Evolutionary conservation across 2,888 invertebrate species (phyloP).

Genomic region (Drosophila atripex): DNA sequence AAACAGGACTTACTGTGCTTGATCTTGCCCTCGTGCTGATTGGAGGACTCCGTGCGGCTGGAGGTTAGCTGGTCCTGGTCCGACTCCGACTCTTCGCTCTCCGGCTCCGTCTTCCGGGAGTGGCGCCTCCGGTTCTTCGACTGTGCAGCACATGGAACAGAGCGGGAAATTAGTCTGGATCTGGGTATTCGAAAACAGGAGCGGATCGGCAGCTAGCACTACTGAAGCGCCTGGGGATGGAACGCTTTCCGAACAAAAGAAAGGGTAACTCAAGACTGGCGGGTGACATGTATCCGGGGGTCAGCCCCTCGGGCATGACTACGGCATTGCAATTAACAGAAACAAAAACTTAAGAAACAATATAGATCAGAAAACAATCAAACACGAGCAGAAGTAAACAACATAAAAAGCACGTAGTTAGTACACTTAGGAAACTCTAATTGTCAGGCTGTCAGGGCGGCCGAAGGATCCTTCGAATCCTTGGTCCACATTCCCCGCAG

Average conservation of each 20-base stretch:
- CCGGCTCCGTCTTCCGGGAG: constrained; percentile 87
- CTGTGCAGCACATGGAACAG: constrained; percentile 56
- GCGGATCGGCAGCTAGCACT: constrained; percentile 58
- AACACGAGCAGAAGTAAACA: constrained; percentile 46
- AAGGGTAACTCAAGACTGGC: constrained; percentile 50
- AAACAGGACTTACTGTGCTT: constrained; percentile 88
- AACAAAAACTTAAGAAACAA: constrained; percentile 45
- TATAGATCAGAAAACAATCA: not conserved
- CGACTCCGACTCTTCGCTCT: constrained; percentile 90
- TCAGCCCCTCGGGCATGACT: constrained; percentile 41
- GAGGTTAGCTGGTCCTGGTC: constrained; percentile 90
- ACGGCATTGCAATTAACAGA: constrained; percentile 71
- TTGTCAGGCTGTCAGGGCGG: constrained; percentile 37
- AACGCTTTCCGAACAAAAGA: constrained; percentile 54
- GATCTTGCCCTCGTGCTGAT: constrained; percentile 89
- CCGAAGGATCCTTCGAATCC: constrained; percentile 5
- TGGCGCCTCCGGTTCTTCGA: constrained; percentile 86
- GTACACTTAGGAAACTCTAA: constrained; percentile 64
- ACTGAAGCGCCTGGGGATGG: constrained; percentile 63
- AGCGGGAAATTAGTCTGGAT: constrained; percentile 47
- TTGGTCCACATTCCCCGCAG: constrained; percentile 5
- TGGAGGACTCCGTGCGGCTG: constrained; percentile 90
- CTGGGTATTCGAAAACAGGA: not conserved
- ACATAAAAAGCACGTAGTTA: constrained; percentile 73
- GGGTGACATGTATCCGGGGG: constrained; percentile 53